Evolutionary conservation across 2,888 invertebrate species (phyloP), one percentile per base, ranked within the genome.

Genomic region (Tipula vernalis): DNA sequence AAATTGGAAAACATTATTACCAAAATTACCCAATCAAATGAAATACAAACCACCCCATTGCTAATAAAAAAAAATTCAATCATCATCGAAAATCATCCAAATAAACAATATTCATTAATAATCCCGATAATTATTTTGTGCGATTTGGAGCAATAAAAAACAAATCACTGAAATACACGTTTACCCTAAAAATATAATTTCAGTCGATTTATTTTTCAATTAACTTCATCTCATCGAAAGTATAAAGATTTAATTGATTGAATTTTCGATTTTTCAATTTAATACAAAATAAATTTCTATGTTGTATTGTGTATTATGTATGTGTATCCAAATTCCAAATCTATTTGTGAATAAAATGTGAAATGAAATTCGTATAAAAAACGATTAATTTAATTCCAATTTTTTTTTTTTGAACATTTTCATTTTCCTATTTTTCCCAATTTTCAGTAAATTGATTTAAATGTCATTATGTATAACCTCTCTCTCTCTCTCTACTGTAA

Each of bases 201-300:
- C 71, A 71, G 71, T 71, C 71, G 71, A 71, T 71, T 71, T 71
- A 71, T 71, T 71, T 71, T 71, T 71, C 71, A 12, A 71, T 71
- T 71, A 71, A 71, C 71, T 71, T 71, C 71, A 71, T 28, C 71
- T 71, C 71, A 71, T 71, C 71, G 28, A 18, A 71, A 71, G 71
- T 10, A 28, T 71, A 71, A 18, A 28, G 71, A 71, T 28, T 71
- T 71, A 71, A 71, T 71, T 71, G 71, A 71, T 71, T 71, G 71
- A 71, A 71, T 71, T 71, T 71, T 71, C 71, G 71, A 71, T 71
- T 71, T 71, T 71, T 71, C 71, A 71, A 71, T 71, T 71, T 71
- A 71, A 71, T 28, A 10, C 28, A 10, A 71, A 71, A 71, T 71
- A 28, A 71, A 8, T 28, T 71, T 51, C 5, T 5, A 13, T 51